Evolutionary conservation across 1,140 invertebrate species (phyloP), one percentile per base, ranked within the genome.

Genomic region (Papilio machaon): DNA sequence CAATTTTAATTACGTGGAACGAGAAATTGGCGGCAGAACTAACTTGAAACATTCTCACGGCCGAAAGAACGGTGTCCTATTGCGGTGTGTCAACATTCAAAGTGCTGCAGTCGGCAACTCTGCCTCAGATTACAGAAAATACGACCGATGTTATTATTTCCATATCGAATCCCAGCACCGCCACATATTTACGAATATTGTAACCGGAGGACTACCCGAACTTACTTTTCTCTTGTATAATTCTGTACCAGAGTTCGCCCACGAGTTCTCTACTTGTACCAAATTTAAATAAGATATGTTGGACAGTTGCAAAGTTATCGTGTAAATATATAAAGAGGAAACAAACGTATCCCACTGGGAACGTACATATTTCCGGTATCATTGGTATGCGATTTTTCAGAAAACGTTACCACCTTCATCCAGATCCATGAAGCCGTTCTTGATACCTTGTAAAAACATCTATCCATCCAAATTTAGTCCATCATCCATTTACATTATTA

Each of bases 81-180:
- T 87, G 82, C 86, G 83, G 86, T 88, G 83, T 88, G 85, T 88
- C 88, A 88, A 89, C 88, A 88, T 86, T 86, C 83, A 86, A 82
- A 82, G 84, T 86, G 80, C 58, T 86, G 80, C 58, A 79, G 76
- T 80, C 73, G 79, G 78, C 80, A 80, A 75, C 78, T 76, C 64
- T 83, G 84, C 83, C 85, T 86, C 85, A 58, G 83, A 76, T 88
- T 86, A 88, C 85, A 83, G 84, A 81, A 83, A 85, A 87, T 85
- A 85, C 83, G 81, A 82, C 82, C 83, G 73, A 73, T 82, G 82
- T 84, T 87, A 87, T 85, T 81, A 83, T 87, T 86, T 82, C 81
- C 76, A 82, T 82, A 47, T 78, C 81, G 82, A 77, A 77, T 64
- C 81, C 80, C 23, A 0, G 23, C 23, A 30, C 23, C 83, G 81